Conservation (phyloP, 2,113 vertebrate genomes). For the Nyctereutes procyonoides region DNA sequence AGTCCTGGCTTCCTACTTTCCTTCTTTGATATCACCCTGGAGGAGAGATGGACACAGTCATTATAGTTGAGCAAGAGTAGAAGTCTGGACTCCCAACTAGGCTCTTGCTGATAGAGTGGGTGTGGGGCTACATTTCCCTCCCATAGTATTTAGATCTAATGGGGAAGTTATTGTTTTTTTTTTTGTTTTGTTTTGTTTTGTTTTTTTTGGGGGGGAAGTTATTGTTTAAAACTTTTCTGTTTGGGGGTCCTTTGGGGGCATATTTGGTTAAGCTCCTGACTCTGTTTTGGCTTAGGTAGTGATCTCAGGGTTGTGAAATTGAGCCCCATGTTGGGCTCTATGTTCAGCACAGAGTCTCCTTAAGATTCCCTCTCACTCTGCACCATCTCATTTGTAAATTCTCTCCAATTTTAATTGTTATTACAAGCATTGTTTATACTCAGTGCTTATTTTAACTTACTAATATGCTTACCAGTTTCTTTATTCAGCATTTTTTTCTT, state of each 20-base stretch:
- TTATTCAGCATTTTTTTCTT: conserved; percentile 1
- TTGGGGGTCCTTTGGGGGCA: background rate
- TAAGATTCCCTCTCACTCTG: background rate
- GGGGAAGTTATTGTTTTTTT: background rate
- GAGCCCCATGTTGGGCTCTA: background rate
- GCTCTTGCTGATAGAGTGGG: background rate
- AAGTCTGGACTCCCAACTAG: background rate
- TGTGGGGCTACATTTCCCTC: fast-evolving
- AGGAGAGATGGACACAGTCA: background rate
- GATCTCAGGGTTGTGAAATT: background rate
- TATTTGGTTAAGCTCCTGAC: background rate
- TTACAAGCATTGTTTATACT: background rate
- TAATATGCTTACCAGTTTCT: background rate
- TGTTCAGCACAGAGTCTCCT: background rate
- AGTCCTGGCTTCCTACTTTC: background rate
- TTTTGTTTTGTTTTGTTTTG: no score
- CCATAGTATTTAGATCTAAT: background rate
- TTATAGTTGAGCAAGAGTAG: background rate
- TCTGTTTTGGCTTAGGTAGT: background rate
- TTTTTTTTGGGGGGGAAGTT: no score
- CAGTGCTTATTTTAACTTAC: background rate
- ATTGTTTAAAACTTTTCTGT: background rate
- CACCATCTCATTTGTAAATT: background rate
- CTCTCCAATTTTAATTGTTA: background rate
- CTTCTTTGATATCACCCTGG: background rate